Evolutionary conservation across 2,113 vertebrate species (phyloP), one percentile per base, ranked within the genome.

Genomic region (Nicator chloris): DNA sequence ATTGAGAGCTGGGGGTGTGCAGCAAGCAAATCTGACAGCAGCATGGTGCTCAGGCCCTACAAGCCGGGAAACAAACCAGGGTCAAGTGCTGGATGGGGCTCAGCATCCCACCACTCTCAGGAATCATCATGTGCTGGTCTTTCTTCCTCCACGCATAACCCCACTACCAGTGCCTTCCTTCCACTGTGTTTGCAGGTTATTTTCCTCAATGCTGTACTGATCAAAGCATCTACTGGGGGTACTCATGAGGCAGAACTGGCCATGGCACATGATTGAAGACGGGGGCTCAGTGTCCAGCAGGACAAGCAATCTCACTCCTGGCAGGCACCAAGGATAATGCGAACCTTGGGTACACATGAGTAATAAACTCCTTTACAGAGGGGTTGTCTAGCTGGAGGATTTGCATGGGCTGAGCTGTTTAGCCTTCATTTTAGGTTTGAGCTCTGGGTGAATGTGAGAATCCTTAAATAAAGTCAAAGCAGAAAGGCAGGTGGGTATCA

Each of bases 1-100:
- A 51, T 4, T 20, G 31, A 39, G 66, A 61, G 27, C 7, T 0
- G 0, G 31, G 21, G 19, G 3, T 5, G 0, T 21, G 26, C 26
- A 61, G 75, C 50, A 49, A 70, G 14, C 22, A 61, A 68, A 73
- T n/a, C 12, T 13, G 23, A 40, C 28, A 86, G 61, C 2, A 13
- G 57, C 37, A 23, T 10, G 3, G 10, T 2, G 19, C 37, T 57
- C 47, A 23, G 66, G 31, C 14, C 45, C 60, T 40, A 73, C 45
- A 30, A 65, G 42, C 65, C 4, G 15, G 57, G 47, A 59, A 71
- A 47, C 13, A 64, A 82, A 57, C n/a, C 75, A 66, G 51, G 44
- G 19, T 30, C 33, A 42, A n/a, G 16, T 37, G 64, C 50, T 76
- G 63, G 47, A 54, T 28, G 42, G 15, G 17, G 23, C 7, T 79